Base-by-base conservation (phyloP, 2,888 invertebrate species). In the Stictocephala bisonia region DNA sequence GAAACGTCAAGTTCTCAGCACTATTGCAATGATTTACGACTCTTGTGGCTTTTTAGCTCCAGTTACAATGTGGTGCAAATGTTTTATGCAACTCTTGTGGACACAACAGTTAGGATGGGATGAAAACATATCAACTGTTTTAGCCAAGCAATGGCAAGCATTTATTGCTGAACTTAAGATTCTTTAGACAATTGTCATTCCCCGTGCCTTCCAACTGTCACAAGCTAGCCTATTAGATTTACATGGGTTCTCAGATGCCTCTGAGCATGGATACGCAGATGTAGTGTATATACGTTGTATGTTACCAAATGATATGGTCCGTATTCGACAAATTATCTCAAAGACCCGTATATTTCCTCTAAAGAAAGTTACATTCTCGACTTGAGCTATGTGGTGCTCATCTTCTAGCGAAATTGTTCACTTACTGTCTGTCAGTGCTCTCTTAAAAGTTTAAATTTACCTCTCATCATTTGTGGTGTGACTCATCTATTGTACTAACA, bases 21-120 rank as follows among this genome's bases (percentile, higher is more conserved):
- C 7, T 20, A 27, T 53, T 18, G 53, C 53, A 3, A 53, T 13
- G 27, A 53, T 53, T 53, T 53, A 53, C 27, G 53, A 53, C 53
- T 22, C 27, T 27, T 53, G 53, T 53, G 24, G 24, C 4, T 53
- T 11, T 27, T 53, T 6, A 7, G 24, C 24, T 7, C 3, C 24
- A 26, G n/a, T 26, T 22, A 53, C 44, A 4, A 44, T 7, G 44
- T 44, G 44, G 44, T 44, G 44, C 44, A 44, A 44, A 44, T 44
- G 13, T 44, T 44, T 44, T n/a, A n/a, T n/a, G 44, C 44, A 44
- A 18, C 15, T 44, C 13, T 18, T 44, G 3, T 44, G 44, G 44
- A 44, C 44, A 15, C 4, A 44, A 44, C 44, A 44, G 44, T 15
- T 44, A 4, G 44, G 44, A 7, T 44, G 44, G 44, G 44, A 44